phyloP scores from a whole-genome alignment of 1,140 invertebrate species.

The Anthonomus grandis region DNA sequence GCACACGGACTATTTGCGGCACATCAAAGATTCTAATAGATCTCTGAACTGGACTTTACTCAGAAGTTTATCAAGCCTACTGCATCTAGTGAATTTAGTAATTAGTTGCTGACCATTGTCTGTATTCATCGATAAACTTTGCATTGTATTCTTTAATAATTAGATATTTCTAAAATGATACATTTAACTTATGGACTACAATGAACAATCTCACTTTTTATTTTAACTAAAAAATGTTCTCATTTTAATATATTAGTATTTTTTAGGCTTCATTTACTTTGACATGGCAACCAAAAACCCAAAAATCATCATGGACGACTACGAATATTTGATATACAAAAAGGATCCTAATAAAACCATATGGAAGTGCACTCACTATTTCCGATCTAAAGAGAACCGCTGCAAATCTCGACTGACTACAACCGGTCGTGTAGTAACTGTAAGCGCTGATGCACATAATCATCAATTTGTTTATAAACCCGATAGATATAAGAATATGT shows the following conservation, averaged over 20 bases:
- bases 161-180: background rate
- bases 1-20: no score
- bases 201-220: background rate
- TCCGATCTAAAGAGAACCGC: conserved; percentile 31
- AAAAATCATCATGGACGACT: conserved; percentile 37
- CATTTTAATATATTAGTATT: background rate
- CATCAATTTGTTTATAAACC: conserved; percentile 22
- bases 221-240: background rate
- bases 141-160: background rate
- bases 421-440: conserved; percentile 28
- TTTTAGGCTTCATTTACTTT: conserved; percentile 38
- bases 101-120: no score
- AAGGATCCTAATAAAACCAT: conserved; percentile 32
- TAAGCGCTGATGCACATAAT: conserved; percentile 33
- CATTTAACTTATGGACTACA: background rate
- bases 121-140: background rate
- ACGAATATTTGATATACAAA: conserved; percentile 35
- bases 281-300: conserved; percentile 37
- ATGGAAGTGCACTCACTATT: conserved; percentile 37
- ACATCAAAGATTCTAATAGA: no score
- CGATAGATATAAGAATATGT: conserved; percentile 29
- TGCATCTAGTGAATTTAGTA: no score
- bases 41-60: no score
- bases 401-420: conserved; percentile 38
- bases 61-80: no score